Evolutionary conservation across 2,888 invertebrate species (phyloP), one percentile per base, ranked within the genome.

Genomic region (Physocephala rufipes): DNA sequence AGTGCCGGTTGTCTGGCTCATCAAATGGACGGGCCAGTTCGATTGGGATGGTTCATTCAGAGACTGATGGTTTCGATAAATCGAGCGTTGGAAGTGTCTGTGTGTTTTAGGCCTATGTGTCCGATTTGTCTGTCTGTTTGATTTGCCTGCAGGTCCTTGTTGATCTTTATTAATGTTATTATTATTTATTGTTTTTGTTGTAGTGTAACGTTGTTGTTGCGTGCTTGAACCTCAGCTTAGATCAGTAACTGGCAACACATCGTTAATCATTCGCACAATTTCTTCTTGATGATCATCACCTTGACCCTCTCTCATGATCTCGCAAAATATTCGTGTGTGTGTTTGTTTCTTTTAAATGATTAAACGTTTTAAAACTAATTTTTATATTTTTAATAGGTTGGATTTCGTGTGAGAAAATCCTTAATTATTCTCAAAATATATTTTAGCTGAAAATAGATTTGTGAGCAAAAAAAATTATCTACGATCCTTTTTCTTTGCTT

Each of bases 201-300:
- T 58, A 36, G n/a, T 51, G 68, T 49, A 51, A 4, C 26, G 55
- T 49, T 59, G 28, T 62, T 58, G 47, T 55, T 43, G 47, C 28
- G 3, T 43, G n/a, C 26, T 36, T 19, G 7, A 43, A 15, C 13
- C 28, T 45, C 45, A 67, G 67, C 36, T 55, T 47, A 43, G 67
- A 67, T 67, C 67, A 59, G 21, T 49, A 26, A 47, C 47, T 69
- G 45, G 43, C 68, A 72, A 62, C 73, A 71, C 73, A 74, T 71
- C 73, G 73, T 74, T 72, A 74, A 74, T 74, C 74, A 74, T 74
- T 71, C 71, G 36, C 69, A 64, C 70, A 62, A 51, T 53, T 51
- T 70, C 19, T 49, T 68, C 26, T 2, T 24, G 58, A 49, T 36
- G n/a, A n/a, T n/a, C n/a, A n/a, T n/a, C n/a, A n/a, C n/a, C n/a